These are phyloP conservation scores for Gallinago jamesoni DNA, from an alignment of 2,113 vertebrate species.

Conservation along the genomic window DNA sequence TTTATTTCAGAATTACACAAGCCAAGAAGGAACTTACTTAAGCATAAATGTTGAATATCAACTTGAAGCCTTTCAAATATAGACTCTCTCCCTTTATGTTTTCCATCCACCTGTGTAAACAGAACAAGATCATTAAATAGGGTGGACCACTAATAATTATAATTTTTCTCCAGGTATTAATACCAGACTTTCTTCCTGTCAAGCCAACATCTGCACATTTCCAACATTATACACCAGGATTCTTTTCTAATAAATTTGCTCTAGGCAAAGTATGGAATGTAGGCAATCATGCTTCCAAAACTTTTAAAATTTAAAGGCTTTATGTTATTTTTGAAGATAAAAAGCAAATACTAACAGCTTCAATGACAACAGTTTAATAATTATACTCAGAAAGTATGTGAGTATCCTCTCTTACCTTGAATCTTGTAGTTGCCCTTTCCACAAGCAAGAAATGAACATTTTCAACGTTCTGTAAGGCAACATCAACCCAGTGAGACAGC, in stretches of 20 bases:
- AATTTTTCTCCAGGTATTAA: neutral
- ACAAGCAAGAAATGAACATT: constrained; percentile 89
- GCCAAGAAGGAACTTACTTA: constrained; percentile 80
- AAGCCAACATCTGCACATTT: neutral
- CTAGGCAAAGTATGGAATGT: neutral
- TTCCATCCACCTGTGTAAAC: constrained; percentile 89
- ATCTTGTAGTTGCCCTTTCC: constrained; percentile 90
- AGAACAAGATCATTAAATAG: neutral
- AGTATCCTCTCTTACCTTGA: constrained; percentile 81
- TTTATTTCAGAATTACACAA: neutral
- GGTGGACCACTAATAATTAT: neutral
- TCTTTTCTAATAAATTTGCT: neutral
- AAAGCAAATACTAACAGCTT: neutral
- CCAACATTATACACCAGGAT: neutral
- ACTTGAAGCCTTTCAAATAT: constrained; percentile 92
- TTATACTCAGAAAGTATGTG: neutral
- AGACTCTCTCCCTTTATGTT: constrained; percentile 81
- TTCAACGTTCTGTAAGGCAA: constrained; percentile 80
- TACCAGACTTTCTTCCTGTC: neutral
- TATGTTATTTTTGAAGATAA: neutral
- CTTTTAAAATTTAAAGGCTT: neutral
- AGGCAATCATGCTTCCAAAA: neutral
- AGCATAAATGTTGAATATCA: constrained; percentile 93
- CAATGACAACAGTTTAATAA: neutral
- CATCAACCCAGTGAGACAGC: constrained; percentile 94